Conservation (phyloP, 2,888 invertebrate species). For the Julus scandinavius region DNA sequence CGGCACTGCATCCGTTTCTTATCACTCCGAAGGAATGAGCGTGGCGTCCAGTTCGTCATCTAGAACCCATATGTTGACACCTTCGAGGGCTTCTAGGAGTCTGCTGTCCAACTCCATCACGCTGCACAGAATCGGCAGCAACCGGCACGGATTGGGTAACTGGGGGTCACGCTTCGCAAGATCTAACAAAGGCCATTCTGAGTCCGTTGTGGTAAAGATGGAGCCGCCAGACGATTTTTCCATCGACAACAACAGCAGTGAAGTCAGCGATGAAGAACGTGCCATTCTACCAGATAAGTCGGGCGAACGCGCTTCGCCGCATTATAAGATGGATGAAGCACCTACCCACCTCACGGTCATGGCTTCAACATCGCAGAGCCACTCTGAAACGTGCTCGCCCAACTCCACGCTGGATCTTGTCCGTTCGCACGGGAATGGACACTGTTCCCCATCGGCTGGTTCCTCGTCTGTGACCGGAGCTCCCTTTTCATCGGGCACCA, state of each 20-base stretch:
- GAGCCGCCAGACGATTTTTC: slow-evolving; percentile 30
- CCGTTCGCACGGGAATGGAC: slow-evolving; percentile 36
- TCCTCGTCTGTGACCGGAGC: background rate
- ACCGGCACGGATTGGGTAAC: background rate
- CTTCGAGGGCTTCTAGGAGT: background rate
- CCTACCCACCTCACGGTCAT: background rate
- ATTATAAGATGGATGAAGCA: background rate
- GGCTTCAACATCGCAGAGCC: slow-evolving; percentile 46
- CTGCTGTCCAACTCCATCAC: slow-evolving; percentile 33
- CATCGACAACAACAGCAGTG: slow-evolving; percentile 50
- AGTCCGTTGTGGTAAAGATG: background rate
- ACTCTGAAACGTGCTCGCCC: slow-evolving; percentile 51
- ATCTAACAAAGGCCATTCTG: background rate
- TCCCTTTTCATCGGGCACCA: background rate
- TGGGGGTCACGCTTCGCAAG: background rate
- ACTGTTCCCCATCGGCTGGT: slow-evolving; percentile 31
- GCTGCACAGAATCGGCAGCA: slow-evolving; percentile 19
- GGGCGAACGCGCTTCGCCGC: background rate
- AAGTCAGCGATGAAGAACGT: slow-evolving; percentile 22
- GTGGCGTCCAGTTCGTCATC: slow-evolving; percentile 20
- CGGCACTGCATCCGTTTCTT: background rate
- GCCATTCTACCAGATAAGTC: slow-evolving; percentile 17
- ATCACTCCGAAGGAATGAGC: background rate
- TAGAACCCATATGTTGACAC: background rate
- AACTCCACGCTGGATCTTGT: slow-evolving; percentile 52